Conservation (phyloP, 2,888 invertebrate species). For the Chironomus riparius region DNA sequence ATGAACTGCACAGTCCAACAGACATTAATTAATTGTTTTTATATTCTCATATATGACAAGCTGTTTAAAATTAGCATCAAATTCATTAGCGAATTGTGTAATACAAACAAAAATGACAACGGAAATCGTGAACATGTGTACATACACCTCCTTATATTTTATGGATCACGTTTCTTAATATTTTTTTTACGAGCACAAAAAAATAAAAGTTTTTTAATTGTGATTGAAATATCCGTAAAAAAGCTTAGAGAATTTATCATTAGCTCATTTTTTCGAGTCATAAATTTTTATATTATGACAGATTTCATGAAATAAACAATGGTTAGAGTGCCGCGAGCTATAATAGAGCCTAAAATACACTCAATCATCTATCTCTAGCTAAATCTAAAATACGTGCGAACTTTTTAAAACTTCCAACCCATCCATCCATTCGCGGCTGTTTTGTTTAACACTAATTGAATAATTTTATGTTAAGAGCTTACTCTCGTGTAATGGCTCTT, state of each 20-base stretch:
- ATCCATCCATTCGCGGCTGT: background rate
- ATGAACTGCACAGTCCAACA: too few relatives aligned
- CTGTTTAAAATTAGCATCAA: background rate
- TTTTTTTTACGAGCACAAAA: background rate
- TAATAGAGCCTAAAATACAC: background rate
- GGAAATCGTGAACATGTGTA: background rate
- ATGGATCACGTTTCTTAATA: background rate
- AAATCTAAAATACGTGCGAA: background rate
- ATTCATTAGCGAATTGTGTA: background rate
- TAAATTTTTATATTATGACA: background rate
- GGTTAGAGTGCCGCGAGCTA: background rate
- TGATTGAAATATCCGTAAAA: background rate
- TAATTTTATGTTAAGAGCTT: background rate
- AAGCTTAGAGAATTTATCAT: background rate
- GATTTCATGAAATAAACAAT: background rate
- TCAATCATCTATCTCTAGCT: background rate
- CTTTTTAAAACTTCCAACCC: background rate
- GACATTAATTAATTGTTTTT: too few relatives aligned
- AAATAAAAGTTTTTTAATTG: background rate
- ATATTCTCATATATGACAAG: too few relatives aligned
- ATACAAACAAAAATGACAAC: background rate
- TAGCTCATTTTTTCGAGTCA: background rate
- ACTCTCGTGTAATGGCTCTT: background rate
- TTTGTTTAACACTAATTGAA: background rate
- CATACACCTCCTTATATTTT: background rate